Base-by-base conservation (phyloP, 37 sponge, comb jelly and placozoan genomes). In the Lycopodina hypogea region DNA sequence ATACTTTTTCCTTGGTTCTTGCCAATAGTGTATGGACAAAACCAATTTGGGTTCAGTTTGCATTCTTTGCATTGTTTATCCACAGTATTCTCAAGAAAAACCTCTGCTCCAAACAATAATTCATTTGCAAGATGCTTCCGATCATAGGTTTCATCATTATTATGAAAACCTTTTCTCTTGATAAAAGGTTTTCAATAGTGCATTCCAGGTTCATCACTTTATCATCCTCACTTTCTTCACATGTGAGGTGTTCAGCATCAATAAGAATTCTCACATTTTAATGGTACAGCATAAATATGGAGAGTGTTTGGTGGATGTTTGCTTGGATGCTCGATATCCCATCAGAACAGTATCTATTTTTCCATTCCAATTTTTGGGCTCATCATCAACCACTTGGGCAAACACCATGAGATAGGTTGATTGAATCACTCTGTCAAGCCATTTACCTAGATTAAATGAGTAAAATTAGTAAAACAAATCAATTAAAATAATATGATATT, bases 351-450 rank as follows among this genome's bases (percentile, higher is more conserved):
- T 42, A 26, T 71, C 62, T 22, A 71, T 39, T 23, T 56, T 48
- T 30, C 18, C 42, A 33, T 81, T 45, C 81, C 81, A 53, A 62
- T 81, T 48, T 24, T 57, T 32, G 28, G 70, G 72, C 33, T 36
- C 40, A 11, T 81, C 72, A 71, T 81, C 58, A 52, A 62, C 19
- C 81, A 69, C 65, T 61, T 81, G 70, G 48, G 72, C 73, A 81
- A 42, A 42, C 72, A 64, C 1, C 73, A 21, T 18, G 28, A 24
- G n/a, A 81, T 61, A 35, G 81, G 70, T 22, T 71, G 72, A 40
- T 81, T 81, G 18, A 70, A 64, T 15, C 73, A 42, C n/a, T n/a
- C n/a, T n/a, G 72, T 71, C 19, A 81, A 50, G 14, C 81, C 81
- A 81, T 81, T 70, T 3, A 62, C 55, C 81, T 45, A 9, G 4